Evolutionary conservation across 2,797 vertebrate species (phyloP).

Genomic region (Myiothlypis chrysogaster): DNA sequence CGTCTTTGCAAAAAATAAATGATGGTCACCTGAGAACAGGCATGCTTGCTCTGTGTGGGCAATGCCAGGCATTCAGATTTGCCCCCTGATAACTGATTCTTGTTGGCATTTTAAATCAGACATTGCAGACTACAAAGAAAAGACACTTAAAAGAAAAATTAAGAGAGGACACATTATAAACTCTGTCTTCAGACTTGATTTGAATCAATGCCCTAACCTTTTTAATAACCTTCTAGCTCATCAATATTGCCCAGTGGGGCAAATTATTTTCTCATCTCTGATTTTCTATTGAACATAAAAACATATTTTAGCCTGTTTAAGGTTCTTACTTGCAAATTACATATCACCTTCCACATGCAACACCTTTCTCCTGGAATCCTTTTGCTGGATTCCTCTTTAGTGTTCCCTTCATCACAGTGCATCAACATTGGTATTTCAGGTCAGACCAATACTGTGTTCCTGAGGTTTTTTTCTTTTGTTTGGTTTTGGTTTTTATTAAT

Average conservation of each 20-base stretch:
- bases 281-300: neutral
- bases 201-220: neutral
- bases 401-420: neutral
- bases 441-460: neutral
- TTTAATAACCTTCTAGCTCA: neutral
- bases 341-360: neutral
- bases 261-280: neutral
- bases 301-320: neutral
- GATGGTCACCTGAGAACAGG: neutral
- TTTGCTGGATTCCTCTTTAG: neutral
- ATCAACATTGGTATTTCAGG: neutral
- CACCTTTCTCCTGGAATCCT: neutral
- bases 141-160: neutral
- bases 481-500: neutral
- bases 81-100: neutral
- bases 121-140: neutral
- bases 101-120: neutral
- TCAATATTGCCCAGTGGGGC: neutral
- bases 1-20: neutral
- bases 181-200: neutral
- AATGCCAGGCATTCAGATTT: neutral
- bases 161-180: neutral
- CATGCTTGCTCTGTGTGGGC: neutral
- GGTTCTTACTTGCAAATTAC: neutral
- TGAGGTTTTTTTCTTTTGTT: rapidly evolving